A percentile compares a stretch with the other conserved stretches of the same genome.
Conservation (phyloP, 1,140 invertebrate genomes). For the Hyphantria cunea region DNA sequence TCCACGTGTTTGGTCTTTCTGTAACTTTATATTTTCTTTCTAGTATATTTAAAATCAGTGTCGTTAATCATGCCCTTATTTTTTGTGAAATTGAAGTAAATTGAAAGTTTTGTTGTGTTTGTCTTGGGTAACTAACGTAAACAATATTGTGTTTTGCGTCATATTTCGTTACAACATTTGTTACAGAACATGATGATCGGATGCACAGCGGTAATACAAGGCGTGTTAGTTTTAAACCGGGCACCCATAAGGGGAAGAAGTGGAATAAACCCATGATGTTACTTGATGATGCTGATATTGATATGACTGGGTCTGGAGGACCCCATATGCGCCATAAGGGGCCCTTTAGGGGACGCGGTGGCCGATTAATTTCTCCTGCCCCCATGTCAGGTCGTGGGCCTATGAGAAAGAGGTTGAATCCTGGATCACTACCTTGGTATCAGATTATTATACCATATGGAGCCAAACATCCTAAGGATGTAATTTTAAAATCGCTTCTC, state of each 20-base stretch:
- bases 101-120: too few relatives aligned
- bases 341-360: slow-evolving; percentile 61
- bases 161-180: too few relatives aligned
- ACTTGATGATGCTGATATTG: slow-evolving; percentile 82
- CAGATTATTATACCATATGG: slow-evolving; percentile 86
- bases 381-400: slow-evolving; percentile 54
- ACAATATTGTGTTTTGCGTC: too few relatives aligned
- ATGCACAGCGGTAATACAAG: slow-evolving; percentile 53
- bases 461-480: slow-evolving; percentile 87
- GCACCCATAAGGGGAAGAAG: slow-evolving; percentile 70
- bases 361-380: slow-evolving; percentile 75
- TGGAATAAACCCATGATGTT: slow-evolving; percentile 72
- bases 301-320: slow-evolving; percentile 75
- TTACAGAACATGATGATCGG: slow-evolving; percentile 79
- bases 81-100: too few relatives aligned
- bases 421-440: slow-evolving; percentile 82
- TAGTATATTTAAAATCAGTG: too few relatives aligned
- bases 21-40: background rate
- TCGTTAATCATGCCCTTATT: background rate
- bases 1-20: background rate
- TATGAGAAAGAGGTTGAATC: slow-evolving; percentile 69
- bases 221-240: slow-evolving; percentile 82
- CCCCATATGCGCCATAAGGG: slow-evolving; percentile 44
- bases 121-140: too few relatives aligned
- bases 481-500: slow-evolving; percentile 83